Percentiles rank a stretch among this genome's conserved stretches.
phyloP scores from a whole-genome alignment of 1,140 invertebrate genomes.

The Trachelipus rathkii region DNA sequence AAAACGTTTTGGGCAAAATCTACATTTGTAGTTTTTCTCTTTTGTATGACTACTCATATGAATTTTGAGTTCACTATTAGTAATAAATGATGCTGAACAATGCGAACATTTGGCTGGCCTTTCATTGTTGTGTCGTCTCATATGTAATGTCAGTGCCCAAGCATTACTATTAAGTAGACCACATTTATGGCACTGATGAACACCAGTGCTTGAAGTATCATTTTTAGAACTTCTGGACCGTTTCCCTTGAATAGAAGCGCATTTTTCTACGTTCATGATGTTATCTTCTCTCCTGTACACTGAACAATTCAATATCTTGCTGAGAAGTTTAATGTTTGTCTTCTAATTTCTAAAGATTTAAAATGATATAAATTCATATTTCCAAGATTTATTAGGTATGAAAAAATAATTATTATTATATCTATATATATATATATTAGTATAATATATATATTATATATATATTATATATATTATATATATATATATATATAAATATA shows the following conservation, averaged over 20 bases:
- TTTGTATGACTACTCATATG: neutral
- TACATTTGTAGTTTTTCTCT: neutral
- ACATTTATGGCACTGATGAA: neutral
- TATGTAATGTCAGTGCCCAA: neutral
- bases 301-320: no score
- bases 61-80: neutral
- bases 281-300: no score
- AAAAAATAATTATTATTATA: no score
- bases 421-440: no score
- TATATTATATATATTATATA: no score
- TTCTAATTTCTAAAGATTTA: no score
- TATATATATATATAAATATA: no score
- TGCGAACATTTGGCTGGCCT: neutral
- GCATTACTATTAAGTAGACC: neutral
- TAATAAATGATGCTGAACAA: neutral
- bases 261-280: neutral
- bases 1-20: neutral
- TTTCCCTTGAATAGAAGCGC: neutral
- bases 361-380: no score
- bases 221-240: neutral
- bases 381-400: no score
- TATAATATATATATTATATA: no score
- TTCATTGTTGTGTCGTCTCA: slow-evolving; percentile 1
- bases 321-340: no score
- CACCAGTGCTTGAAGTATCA: neutral